Conservation (phyloP, 1,140 invertebrate genomes). For the Cydia strobilella region DNA sequence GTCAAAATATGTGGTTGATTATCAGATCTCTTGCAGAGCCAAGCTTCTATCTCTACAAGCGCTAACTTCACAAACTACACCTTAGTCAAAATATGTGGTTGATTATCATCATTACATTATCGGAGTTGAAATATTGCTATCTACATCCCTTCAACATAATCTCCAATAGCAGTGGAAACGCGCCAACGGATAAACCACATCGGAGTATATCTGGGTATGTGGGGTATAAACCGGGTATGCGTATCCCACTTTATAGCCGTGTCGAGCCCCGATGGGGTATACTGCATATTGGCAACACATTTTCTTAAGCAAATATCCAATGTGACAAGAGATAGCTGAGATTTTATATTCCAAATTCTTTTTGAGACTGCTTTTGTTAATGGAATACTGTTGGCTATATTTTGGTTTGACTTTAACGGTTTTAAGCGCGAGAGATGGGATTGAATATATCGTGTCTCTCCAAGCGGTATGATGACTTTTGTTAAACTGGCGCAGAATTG, state of each 20-base stretch:
- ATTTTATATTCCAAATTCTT: constrained; percentile 25
- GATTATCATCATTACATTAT: too few species aligned
- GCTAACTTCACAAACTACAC: too few species aligned
- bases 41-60: too few species aligned
- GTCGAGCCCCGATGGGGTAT: constrained; percentile 42
- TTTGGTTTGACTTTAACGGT: constrained; percentile 8
- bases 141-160: not conserved
- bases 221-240: not conserved
- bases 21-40: too few species aligned
- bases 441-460: not conserved
- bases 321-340: constrained; percentile 36
- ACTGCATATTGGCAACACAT: constrained; percentile 61
- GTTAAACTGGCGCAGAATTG: too few species aligned
- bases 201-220: not conserved
- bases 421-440: not conserved
- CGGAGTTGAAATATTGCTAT: not conserved
- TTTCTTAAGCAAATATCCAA: constrained; percentile 56
- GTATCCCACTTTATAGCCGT: constrained; percentile 43
- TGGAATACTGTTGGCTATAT: not conserved
- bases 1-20: too few species aligned
- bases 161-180: constrained; percentile 4
- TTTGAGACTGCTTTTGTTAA: not conserved
- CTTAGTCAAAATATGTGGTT: too few species aligned
- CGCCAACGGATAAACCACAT: constrained; percentile 27
- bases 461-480: too few species aligned